These are phyloP conservation scores for Sylvia borin DNA, from an alignment of 2,797 vertebrate genomes.

Conservation along the genomic window DNA sequence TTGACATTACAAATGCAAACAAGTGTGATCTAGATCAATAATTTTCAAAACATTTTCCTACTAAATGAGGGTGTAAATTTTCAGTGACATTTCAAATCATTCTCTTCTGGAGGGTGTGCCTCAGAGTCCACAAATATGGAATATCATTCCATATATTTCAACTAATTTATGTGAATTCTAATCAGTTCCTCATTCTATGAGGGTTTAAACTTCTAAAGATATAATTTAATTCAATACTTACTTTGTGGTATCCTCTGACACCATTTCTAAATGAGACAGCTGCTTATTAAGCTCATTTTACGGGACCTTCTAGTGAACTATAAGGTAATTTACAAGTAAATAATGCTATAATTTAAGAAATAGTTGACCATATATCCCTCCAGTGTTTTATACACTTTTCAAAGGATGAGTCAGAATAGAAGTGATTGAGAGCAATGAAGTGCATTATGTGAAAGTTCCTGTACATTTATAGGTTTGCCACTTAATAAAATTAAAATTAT, in stretches of 20 bases:
- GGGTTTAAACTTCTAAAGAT: neutral
- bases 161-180: neutral
- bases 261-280: neutral
- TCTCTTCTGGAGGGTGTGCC: accelerated
- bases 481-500: neutral
- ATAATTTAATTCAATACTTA: neutral
- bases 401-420: neutral
- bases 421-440: neutral
- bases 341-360: neutral
- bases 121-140: neutral
- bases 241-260: neutral
- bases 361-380: neutral
- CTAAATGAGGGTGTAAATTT: neutral
- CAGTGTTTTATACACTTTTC: neutral
- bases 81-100: neutral
- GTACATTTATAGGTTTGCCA: neutral
- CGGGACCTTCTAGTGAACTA: neutral
- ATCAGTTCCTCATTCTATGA: neutral
- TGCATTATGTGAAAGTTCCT: neutral
- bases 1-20: neutral
- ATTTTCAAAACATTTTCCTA: neutral
- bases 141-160: neutral
- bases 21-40: neutral
- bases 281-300: neutral
- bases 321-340: neutral